Evolutionary conservation across 37 sponge, comb jelly and placozoan genomes (phyloP).

Genomic region (Haliclona indistincta): DNA sequence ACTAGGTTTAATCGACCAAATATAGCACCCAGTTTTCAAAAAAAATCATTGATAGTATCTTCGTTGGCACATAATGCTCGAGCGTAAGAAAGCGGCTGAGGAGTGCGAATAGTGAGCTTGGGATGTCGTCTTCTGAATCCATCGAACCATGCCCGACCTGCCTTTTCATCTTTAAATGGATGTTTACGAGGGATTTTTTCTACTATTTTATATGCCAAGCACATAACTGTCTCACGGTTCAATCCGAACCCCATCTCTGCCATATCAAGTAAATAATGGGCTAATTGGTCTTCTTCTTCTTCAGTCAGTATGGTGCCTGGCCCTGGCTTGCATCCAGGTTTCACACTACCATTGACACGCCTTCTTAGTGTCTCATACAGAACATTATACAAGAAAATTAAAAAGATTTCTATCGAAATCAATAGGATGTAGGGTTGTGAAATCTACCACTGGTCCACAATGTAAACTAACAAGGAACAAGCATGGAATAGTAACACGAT

Average conservation of each 20-base stretch:
- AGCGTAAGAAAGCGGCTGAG: slow-evolving; percentile 48
- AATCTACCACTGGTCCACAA: no score
- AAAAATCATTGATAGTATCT: slow-evolving; percentile 39
- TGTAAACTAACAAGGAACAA: no score
- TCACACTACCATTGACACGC: slow-evolving; percentile 16
- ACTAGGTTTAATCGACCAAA: slow-evolving; percentile 29
- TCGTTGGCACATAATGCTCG: slow-evolving; percentile 23
- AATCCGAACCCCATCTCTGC: slow-evolving; percentile 23
- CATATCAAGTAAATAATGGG: background rate
- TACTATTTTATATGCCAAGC: slow-evolving; percentile 8
- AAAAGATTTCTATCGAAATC: no score
- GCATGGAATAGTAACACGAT: no score
- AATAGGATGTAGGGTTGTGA: no score
- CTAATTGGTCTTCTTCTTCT: slow-evolving; percentile 13
- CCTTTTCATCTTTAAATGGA: slow-evolving; percentile 16
- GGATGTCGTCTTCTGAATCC: slow-evolving; percentile 39
- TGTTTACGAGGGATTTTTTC: slow-evolving; percentile 11
- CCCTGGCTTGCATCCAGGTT: slow-evolving; percentile 16
- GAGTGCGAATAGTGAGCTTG: slow-evolving; percentile 29
- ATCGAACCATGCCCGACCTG: slow-evolving; percentile 49
- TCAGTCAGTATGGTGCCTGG: slow-evolving; percentile 16
- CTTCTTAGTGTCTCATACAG: slow-evolving; percentile 22
- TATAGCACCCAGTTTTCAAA: slow-evolving; percentile 33
- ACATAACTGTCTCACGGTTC: background rate
- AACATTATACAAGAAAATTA: slow-evolving; percentile 37